A percentile compares a stretch with the other conserved stretches of the same genome.
phyloP scores from a whole-genome alignment of 2,888 invertebrate genomes.

The Hyppa rectilinea region DNA sequence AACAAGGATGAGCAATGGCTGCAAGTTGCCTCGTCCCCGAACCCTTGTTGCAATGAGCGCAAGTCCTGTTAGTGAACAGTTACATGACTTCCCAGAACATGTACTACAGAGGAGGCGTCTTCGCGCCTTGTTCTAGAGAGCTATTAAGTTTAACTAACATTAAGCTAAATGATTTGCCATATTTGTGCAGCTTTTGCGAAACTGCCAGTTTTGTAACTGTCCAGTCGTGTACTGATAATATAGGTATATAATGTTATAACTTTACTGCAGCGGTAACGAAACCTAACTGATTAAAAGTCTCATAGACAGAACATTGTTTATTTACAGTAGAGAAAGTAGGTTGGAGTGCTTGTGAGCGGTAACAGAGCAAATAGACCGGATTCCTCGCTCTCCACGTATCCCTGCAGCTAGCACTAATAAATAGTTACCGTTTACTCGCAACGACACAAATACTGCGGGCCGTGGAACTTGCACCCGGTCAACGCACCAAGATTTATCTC shows the following conservation, averaged over 20 bases:
- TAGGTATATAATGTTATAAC: slow-evolving; percentile 21
- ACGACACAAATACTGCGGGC: slow-evolving; percentile 72
- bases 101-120: not conserved
- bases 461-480: slow-evolving; percentile 81
- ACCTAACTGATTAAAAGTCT: slow-evolving; percentile 41
- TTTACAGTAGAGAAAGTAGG: slow-evolving; percentile 59
- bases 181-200: slow-evolving; percentile 7
- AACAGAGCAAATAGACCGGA: slow-evolving; percentile 61
- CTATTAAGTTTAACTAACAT: not conserved
- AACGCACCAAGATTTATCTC: slow-evolving; percentile 81
- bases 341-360: slow-evolving; percentile 40
- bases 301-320: slow-evolving; percentile 57
- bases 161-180: slow-evolving; percentile 1
- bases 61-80: slow-evolving; percentile 27
- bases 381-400: slow-evolving; percentile 53
- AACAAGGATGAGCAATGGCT: slow-evolving; percentile 45
- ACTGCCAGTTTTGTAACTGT: slow-evolving; percentile 9
- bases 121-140: not conserved
- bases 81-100: slow-evolving; percentile 5
- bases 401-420: slow-evolving; percentile 62
- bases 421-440: slow-evolving; percentile 79
- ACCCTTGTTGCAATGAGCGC: slow-evolving; percentile 36
- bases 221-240: slow-evolving; percentile 28
- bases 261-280: slow-evolving; percentile 12
- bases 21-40: slow-evolving; percentile 26